Conservation (phyloP, 2,113 vertebrate species). For the Fregetta grallaria region DNA sequence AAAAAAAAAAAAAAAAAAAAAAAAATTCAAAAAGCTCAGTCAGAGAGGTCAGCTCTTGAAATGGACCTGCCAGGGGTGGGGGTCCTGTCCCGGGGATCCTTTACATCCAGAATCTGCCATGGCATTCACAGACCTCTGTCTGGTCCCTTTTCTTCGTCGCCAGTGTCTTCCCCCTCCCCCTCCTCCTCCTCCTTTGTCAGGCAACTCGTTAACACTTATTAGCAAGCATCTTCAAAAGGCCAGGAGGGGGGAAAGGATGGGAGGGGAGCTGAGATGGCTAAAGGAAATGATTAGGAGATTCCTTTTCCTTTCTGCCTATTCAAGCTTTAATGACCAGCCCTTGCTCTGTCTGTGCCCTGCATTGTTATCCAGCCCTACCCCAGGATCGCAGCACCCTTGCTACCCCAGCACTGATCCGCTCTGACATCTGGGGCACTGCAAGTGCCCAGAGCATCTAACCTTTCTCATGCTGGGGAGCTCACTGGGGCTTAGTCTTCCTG, state of each 20-base stretch:
- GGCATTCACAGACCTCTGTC: constrained; percentile 5
- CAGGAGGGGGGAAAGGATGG: constrained; percentile 4
- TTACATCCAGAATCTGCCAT: background rate
- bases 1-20: background rate
- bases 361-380: constrained; percentile 12
- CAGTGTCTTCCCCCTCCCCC: constrained; percentile 6
- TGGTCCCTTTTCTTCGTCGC: constrained; percentile 32
- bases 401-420: background rate
- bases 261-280: constrained; percentile 47
- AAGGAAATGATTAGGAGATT: constrained; percentile 67
- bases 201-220: constrained; percentile 66
- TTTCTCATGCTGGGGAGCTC: background rate
- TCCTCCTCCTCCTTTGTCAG: constrained; percentile 32
- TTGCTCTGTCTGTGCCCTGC: constrained; percentile 31
- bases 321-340: constrained; percentile 44
- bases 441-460: background rate
- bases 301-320: constrained; percentile 61
- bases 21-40: background rate
- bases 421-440: background rate
- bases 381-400: background rate
- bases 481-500: background rate
- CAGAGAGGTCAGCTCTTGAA: background rate
- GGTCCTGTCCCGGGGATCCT: background rate
- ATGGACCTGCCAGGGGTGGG: background rate
- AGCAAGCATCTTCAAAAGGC: constrained; percentile 67